Percentiles rank a stretch among this genome's conserved stretches.
phyloP scores from a whole-genome alignment of 2,113 vertebrate species.

The Atherinomorus stipes region DNA sequence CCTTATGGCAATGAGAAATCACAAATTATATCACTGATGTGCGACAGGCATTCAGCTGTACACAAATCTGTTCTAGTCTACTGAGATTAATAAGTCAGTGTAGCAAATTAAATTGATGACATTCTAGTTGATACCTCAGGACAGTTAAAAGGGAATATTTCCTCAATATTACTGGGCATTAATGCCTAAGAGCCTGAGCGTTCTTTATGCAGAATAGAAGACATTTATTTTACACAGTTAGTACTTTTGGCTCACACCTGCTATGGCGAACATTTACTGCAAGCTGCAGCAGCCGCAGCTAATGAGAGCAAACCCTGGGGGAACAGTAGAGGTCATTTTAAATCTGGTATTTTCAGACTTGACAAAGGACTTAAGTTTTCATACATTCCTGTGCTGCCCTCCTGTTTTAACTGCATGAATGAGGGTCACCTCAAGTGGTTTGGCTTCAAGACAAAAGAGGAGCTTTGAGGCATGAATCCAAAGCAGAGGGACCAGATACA shows the following conservation, averaged over 20 bases:
- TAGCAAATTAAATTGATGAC: slow-evolving; percentile 64
- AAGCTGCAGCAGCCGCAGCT: slow-evolving; percentile 64
- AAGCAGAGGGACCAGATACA: slow-evolving; percentile 59
- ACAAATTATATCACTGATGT: slow-evolving; percentile 63
- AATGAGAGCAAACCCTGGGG: slow-evolving; percentile 82
- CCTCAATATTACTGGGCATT: slow-evolving; percentile 34
- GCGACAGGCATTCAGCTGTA: slow-evolving; percentile 63
- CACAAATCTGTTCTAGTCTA: slow-evolving; percentile 61
- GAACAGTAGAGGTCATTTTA: slow-evolving; percentile 83
- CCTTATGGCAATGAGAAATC: slow-evolving; percentile 58
- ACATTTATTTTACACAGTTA: slow-evolving; percentile 60
- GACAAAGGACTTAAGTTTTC: slow-evolving; percentile 80
- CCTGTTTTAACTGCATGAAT: slow-evolving; percentile 81
- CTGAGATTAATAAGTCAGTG: slow-evolving; percentile 72
- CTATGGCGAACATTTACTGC: slow-evolving; percentile 58
- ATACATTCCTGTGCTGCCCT: slow-evolving; percentile 78
- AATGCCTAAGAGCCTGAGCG: slow-evolving; percentile 34
- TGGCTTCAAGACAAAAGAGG: slow-evolving; percentile 78
- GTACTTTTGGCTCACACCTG: slow-evolving; percentile 68
- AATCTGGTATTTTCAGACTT: slow-evolving; percentile 82
- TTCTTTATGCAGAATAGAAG: slow-evolving; percentile 41
- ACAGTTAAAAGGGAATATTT: slow-evolving; percentile 42
- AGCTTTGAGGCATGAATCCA: slow-evolving; percentile 77
- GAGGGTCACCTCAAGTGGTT: slow-evolving; percentile 83
- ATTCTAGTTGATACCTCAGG: slow-evolving; percentile 40